Conservation (phyloP, 1,140 invertebrate genomes). For the Coptotermes formosanus region DNA sequence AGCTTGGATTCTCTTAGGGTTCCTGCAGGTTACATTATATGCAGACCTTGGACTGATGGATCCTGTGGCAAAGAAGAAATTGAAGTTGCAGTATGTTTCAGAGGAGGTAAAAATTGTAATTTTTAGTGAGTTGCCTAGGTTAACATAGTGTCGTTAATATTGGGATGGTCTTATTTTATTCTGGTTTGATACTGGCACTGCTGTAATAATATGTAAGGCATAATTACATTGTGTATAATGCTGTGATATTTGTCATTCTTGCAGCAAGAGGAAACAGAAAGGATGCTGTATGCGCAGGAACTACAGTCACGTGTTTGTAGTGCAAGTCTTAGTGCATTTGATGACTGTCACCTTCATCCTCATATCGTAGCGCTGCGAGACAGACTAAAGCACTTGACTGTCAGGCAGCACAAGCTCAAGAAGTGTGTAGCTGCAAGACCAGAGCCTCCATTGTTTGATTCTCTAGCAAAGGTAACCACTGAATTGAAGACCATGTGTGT, state of each 20-base stretch:
- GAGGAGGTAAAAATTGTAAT: slow-evolving; percentile 55
- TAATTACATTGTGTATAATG: too few relatives aligned
- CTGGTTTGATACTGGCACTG: too few relatives aligned
- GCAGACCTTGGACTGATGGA: slow-evolving; percentile 59
- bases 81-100: slow-evolving; percentile 64
- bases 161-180: too few relatives aligned
- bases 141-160: too few relatives aligned
- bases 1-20: slow-evolving; percentile 48
- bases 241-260: background rate
- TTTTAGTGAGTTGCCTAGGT: background rate
- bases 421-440: slow-evolving; percentile 56
- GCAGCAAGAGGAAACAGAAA: slow-evolving; percentile 24
- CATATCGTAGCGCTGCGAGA: slow-evolving; percentile 43
- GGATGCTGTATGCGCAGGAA: slow-evolving; percentile 25
- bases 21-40: slow-evolving; percentile 48
- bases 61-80: slow-evolving; percentile 67
- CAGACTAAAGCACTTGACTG: slow-evolving; percentile 42
- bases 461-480: slow-evolving; percentile 44
- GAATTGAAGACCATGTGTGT: too few relatives aligned
- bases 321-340: background rate
- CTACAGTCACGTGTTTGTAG: slow-evolving; percentile 25
- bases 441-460: slow-evolving; percentile 52
- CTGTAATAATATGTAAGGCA: too few relatives aligned
- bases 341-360: slow-evolving; percentile 40
- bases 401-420: slow-evolving; percentile 44